Evolutionary conservation across 2,113 vertebrate species (phyloP).

Genomic region (Micronycteris hirsuta): DNA sequence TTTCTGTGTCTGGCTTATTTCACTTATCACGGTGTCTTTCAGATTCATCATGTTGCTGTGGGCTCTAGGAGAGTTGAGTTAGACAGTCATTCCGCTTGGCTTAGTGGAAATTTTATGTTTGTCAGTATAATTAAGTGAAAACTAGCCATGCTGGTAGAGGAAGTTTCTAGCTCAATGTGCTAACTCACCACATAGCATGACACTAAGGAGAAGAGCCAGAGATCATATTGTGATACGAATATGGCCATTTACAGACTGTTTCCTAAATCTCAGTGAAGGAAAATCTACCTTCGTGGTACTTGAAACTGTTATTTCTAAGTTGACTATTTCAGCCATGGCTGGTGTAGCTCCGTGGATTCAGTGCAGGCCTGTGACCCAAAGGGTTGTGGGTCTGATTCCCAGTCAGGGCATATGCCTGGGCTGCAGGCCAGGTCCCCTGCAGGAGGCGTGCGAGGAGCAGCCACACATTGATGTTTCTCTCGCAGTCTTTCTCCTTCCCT

Average conservation of each 20-base stretch:
- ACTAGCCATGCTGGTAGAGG: not conserved
- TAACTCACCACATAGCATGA: not conserved
- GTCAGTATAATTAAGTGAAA: not conserved
- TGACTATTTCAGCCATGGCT: not conserved
- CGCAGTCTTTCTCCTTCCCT: too few species aligned
- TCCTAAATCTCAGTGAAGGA: not conserved
- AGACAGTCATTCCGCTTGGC: not conserved
- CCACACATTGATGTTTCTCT: too few species aligned
- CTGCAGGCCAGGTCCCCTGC: too few species aligned
- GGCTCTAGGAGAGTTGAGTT: not conserved
- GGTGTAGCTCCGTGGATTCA: too few species aligned
- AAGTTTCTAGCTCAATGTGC: not conserved
- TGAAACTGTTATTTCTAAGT: not conserved
- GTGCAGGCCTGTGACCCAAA: too few species aligned
- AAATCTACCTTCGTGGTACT: not conserved
- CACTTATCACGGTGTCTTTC: too few species aligned
- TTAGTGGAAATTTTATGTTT: not conserved
- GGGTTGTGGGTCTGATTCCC: too few species aligned
- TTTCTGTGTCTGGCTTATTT: too few species aligned
- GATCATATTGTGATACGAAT: not conserved
- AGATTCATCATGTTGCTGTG: too few species aligned
- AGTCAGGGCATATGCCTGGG: too few species aligned
- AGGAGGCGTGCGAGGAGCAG: too few species aligned
- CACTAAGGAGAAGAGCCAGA: not conserved
- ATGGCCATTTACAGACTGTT: not conserved